Conservation (phyloP, 1,140 invertebrate genomes). For the Drosophila mauritiana region DNA sequence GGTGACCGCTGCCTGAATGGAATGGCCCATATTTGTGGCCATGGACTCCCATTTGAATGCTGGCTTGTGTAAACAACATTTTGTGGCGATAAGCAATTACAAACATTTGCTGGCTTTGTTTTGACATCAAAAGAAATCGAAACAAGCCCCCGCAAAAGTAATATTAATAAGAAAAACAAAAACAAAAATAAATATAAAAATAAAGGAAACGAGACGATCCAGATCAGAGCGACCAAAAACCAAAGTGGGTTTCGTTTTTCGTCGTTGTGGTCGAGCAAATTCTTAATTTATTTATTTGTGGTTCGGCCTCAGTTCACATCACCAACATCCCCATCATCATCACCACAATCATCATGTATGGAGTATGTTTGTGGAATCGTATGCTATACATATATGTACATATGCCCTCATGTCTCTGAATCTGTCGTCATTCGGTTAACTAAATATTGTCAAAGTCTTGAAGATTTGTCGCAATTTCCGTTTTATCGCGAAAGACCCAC, state of each 20-base stretch:
- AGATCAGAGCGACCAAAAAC: slow-evolving; percentile 17
- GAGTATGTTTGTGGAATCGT: slow-evolving; percentile 10
- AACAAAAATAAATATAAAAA: neutral
- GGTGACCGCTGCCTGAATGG: slow-evolving; percentile 17
- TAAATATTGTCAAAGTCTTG: slow-evolving; percentile 23
- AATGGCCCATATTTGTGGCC: slow-evolving; percentile 25
- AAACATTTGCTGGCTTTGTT: slow-evolving; percentile 63
- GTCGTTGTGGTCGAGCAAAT: slow-evolving; percentile 68
- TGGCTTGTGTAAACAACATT: slow-evolving; percentile 6
- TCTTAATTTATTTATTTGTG: slow-evolving; percentile 70
- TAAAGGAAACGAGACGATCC: neutral
- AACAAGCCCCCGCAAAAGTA: slow-evolving; percentile 55
- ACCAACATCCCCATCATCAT: neutral
- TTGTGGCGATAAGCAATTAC: slow-evolving; percentile 67
- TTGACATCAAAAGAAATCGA: slow-evolving; percentile 77
- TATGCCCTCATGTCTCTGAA: neutral
- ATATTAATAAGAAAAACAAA: slow-evolving; percentile 46
- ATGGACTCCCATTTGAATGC: neutral
- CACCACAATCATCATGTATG: slow-evolving; percentile 7
- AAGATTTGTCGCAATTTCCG: slow-evolving; percentile 20
- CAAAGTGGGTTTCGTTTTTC: slow-evolving; percentile 61
- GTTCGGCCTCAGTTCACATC: neutral
- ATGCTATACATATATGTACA: neutral
- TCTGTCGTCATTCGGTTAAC: slow-evolving; percentile 15
- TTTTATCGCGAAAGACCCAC: slow-evolving; percentile 16